Percentiles rank a stretch among this genome's conserved stretches.
These are phyloP conservation scores for Drosophila atroscutellata DNA, from an alignment of 2,888 invertebrate genomes.

Conservation along the genomic window DNA sequence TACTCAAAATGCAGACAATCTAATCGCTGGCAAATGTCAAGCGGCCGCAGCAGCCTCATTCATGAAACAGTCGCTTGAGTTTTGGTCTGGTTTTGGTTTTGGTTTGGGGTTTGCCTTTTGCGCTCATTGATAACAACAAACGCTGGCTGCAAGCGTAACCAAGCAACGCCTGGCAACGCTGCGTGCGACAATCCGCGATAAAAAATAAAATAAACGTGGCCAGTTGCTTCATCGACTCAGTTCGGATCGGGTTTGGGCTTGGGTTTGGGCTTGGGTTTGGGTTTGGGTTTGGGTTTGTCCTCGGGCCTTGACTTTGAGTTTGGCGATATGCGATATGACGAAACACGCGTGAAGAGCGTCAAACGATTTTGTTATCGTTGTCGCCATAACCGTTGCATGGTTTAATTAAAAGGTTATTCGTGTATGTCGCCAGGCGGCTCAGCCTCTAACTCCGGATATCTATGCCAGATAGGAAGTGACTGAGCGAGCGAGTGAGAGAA, in stretches of 20 bases:
- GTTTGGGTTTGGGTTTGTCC: slow-evolving; percentile 7
- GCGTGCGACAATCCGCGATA: slow-evolving; percentile 59
- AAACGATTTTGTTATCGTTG: slow-evolving; percentile 68
- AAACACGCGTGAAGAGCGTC: slow-evolving; percentile 72
- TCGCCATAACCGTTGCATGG: slow-evolving; percentile 65
- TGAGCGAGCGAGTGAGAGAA: neutral
- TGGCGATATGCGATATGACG: slow-evolving; percentile 56
- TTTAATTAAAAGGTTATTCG: slow-evolving; percentile 84
- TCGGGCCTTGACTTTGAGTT: neutral
- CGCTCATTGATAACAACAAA: slow-evolving; percentile 56
- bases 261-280: no score
- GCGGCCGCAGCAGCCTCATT: slow-evolving; percentile 58
- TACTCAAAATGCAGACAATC: slow-evolving; percentile 53
- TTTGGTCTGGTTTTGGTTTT: slow-evolving; percentile 16
- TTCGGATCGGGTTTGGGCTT: slow-evolving; percentile 28
- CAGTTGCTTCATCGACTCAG: slow-evolving; percentile 28
- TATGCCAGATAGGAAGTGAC: slow-evolving; percentile 2
- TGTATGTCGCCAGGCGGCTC: slow-evolving; percentile 62
- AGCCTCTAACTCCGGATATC: slow-evolving; percentile 24
- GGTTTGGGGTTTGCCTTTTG: slow-evolving; percentile 20
- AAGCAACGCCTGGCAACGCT: slow-evolving; percentile 31
- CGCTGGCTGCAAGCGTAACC: slow-evolving; percentile 21
- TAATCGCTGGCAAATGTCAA: slow-evolving; percentile 74
- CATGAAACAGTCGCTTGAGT: slow-evolving; percentile 39
- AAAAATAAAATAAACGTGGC: slow-evolving; percentile 19